Base-by-base conservation (phyloP, 2,113 vertebrate species). In the Gallinago undulata region DNA sequence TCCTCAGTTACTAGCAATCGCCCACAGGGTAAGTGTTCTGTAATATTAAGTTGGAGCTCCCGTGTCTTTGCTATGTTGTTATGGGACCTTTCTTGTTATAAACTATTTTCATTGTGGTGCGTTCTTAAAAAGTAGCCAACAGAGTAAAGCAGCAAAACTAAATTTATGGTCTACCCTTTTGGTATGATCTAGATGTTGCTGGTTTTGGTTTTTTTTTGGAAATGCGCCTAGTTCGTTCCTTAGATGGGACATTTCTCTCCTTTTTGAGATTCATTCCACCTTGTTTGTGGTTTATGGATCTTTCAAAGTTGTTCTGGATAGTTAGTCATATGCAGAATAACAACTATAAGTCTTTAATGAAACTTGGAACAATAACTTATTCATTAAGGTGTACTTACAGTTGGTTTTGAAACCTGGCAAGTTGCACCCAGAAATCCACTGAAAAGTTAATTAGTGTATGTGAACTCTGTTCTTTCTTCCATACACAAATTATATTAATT, bases 61-160 rank as follows among this genome's bases (percentile, higher is more conserved):
- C 39, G 30, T 94, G 31, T 56, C 53, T 97, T 94, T 97, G 87
- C 11, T 63, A 93, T 89, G 77, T 84, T 97, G 96, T 97, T 97
- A 90, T 57, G 48, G 68, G 69, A 70, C 45, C 55, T 94, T 95
- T 91, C 90, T 66, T 83, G 68, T 95, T 85, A 91, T 91, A 97
- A 97, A 95, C 31, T 11, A 89, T 96, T 97, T 97, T 97, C 92
- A 72, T 80, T 90, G 79, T 55, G 33, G 43, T 87, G 24, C 64
- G 75, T 77, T 93, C 95, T 97, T 96, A 78, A 48, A 96, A 94
- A 89, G 31, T 43, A 95, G 45, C 37, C 59, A 94, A 72, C 47
- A 90, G 31, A 96, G 53, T 79, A 94, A 93, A 93, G 69, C 51
- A 82, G 23, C 45, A 94, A 89, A 92, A 80, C 27, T 69, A 94